Evolutionary conservation across 2,797 vertebrate species (phyloP).

Genomic region (Eulemur rubriventer): DNA sequence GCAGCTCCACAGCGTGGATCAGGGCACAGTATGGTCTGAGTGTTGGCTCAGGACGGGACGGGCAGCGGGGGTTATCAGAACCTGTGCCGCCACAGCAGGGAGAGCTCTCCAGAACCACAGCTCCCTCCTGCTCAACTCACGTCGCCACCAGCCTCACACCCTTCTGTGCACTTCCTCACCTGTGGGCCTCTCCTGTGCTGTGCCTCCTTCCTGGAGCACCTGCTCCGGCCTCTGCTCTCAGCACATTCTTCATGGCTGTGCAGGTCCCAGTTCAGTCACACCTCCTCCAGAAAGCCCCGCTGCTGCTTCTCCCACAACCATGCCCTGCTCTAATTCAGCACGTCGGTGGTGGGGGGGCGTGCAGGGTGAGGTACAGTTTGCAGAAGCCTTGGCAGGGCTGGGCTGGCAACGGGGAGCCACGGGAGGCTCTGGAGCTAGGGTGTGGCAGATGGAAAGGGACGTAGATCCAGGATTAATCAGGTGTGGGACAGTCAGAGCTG

Average conservation of each 20-base stretch:
- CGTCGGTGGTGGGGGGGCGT: no score
- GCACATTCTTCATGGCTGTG: accelerated
- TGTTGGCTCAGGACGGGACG: accelerated
- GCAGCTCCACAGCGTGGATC: accelerated
- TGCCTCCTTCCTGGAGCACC: no score
- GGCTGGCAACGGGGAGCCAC: neutral
- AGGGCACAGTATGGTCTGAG: accelerated
- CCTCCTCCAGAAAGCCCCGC: neutral
- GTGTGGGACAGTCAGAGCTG: accelerated
- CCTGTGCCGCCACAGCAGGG: neutral
- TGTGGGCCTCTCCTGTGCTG: neutral
- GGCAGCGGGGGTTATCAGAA: neutral
- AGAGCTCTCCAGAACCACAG: neutral
- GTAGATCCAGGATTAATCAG: neutral
- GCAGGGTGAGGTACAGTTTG: no score
- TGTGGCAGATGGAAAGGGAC: neutral
- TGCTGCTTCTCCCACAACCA: accelerated
- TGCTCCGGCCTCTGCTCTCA: neutral
- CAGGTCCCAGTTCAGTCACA: neutral
- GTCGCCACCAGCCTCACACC: neutral
- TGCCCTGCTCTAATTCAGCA: accelerated
- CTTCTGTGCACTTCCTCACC: accelerated
- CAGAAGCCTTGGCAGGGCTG: neutral
- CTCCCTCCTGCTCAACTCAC: neutral
- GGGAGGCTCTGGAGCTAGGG: neutral